These are phyloP conservation scores for Mystacornis crossleyi DNA, from an alignment of 2,113 vertebrate genomes.

Conservation along the genomic window DNA sequence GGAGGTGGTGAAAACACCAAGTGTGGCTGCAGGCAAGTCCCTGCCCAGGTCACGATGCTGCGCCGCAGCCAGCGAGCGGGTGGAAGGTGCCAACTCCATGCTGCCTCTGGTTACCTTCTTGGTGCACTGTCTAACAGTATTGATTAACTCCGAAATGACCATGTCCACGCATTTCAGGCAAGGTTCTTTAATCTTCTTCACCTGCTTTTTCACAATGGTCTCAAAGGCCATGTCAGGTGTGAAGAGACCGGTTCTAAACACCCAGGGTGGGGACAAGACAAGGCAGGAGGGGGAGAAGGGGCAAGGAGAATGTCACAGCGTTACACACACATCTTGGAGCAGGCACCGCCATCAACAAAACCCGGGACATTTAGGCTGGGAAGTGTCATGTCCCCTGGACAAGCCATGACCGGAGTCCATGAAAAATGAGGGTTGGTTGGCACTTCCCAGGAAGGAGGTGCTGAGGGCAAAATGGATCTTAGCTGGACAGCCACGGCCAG, in stretches of 20 bases:
- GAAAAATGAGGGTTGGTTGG: not conserved
- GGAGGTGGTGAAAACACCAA: slow-evolving; percentile 58
- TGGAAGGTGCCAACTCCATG: slow-evolving; percentile 60
- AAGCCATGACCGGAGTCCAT: not conserved
- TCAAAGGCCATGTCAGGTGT: slow-evolving; percentile 99
- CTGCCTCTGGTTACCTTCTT: slow-evolving; percentile 86
- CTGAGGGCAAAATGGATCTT: not conserved
- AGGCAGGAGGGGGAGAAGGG: slow-evolving; percentile 61
- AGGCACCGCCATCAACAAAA: not conserved
- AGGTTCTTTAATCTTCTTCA: slow-evolving; percentile 99
- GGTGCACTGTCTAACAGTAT: slow-evolving; percentile 99
- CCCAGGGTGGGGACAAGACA: slow-evolving; percentile 70
- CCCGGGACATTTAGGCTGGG: not conserved
- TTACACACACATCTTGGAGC: slow-evolving; percentile 66
- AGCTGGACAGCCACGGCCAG: not conserved
- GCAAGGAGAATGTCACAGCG: slow-evolving; percentile 75
- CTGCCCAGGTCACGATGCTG: slow-evolving; percentile 57
- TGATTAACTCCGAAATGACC: slow-evolving; percentile 99
- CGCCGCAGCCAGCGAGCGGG: slow-evolving; percentile 48
- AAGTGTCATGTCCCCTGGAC: not conserved
- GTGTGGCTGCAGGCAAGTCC: slow-evolving; percentile 72
- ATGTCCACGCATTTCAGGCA: slow-evolving; percentile 99
- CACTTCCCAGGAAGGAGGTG: not conserved
- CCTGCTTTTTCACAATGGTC: slow-evolving; percentile 99
- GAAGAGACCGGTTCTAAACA: slow-evolving; percentile 98